Evolutionary conservation across 2,888 invertebrate genomes (phyloP).

Genomic region (Therioaphis trifolii): DNA sequence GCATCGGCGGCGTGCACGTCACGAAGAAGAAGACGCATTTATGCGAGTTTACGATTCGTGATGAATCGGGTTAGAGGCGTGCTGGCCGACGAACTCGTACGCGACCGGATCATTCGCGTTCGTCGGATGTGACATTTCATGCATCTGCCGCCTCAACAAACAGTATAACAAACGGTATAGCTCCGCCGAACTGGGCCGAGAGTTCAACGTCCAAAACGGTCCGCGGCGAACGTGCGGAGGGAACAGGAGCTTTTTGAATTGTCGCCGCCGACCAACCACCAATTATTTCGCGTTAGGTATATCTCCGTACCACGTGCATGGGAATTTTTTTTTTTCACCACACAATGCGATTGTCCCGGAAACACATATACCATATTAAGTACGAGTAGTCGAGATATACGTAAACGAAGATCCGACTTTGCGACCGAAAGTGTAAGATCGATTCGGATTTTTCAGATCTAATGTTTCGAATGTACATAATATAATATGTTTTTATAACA

Average conservation of each 20-base stretch:
- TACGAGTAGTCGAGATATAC: too few species aligned
- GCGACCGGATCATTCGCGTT: neutral
- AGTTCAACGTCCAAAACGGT: constrained; percentile 27
- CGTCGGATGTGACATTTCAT: neutral
- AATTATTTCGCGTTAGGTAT: constrained; percentile 1
- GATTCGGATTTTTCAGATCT: too few species aligned
- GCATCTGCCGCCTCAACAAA: too few species aligned
- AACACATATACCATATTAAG: too few species aligned
- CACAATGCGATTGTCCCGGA: too few species aligned
- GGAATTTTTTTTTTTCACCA: too few species aligned
- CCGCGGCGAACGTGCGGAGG: neutral
- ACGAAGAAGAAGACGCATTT: neutral
- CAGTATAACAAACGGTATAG: too few species aligned
- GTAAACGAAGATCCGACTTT: too few species aligned
- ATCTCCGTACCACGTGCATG: too few species aligned
- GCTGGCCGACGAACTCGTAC: neutral
- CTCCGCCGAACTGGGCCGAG: constrained; percentile 36
- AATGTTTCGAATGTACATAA: too few species aligned
- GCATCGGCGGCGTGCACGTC: neutral
- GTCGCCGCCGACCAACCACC: neutral
- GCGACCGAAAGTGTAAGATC: too few species aligned
- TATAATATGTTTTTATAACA: too few species aligned
- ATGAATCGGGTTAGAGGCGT: neutral
- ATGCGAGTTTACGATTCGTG: neutral
- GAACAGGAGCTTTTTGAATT: neutral